Base-by-base conservation (phyloP, 2,888 invertebrate genomes). In the Odontomyia ornata region DNA sequence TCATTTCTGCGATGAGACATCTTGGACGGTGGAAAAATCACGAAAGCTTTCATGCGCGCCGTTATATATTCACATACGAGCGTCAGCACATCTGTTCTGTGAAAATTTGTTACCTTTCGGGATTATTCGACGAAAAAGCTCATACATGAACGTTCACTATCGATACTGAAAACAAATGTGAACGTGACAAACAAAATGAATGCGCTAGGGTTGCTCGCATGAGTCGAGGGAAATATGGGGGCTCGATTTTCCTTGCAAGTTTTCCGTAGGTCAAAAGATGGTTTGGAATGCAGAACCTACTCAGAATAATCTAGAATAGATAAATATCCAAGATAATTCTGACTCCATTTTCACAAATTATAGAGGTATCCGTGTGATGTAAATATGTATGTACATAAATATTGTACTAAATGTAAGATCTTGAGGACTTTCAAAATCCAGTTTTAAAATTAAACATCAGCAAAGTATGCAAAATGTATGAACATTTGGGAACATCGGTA, bases 61-160 rank as follows among this genome's bases (percentile, higher is more conserved):
- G 30, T 64, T 4, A 15, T 60, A 23, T 64, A 25, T 60, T 15
- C 52, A 52, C 52, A 18, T 18, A 52, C n/a, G 18, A 52, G 15
- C 25, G n/a, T 5, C 28, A 7, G 30, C 25, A 64, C 64, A 64
- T 30, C 2, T 23, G 64, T 25, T 11, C 36, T 23, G 30, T 64
- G 28, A 28, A 67, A 67, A 67, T 67, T 67, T 47, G 18, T 46
- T 46, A 69, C 69, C 46, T 69, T 69, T 69, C 47, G 69, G 69
- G 47, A 69, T 25, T 69, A 25, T 46, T 25, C 69, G 46, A 47
- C 15, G 60, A 69, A n/a, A 69, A 69, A 69, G 69, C 69, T 69
- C 47, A 46, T 46, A 69, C 43, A 47, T 47, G 69, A 18, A 23
- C 69, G 25, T 52, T 21, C 69, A 47, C 25, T 69, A 1, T 9